Evolutionary conservation across 2,888 invertebrate genomes (phyloP).

Genomic region (Thalpophila matura): DNA sequence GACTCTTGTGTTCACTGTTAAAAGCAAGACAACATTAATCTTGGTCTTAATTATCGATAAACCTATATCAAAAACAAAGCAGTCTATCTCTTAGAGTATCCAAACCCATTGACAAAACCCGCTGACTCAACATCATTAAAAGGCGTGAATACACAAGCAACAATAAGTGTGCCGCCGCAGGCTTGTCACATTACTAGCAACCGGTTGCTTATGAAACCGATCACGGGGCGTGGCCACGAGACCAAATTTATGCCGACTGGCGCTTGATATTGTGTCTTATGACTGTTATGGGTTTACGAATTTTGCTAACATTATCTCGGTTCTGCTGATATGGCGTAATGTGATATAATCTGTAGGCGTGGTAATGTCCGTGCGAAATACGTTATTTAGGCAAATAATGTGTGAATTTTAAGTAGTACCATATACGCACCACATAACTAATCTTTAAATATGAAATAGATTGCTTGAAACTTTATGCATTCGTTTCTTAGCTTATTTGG

Average conservation of each 20-base stretch:
- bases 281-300: slow-evolving; percentile 34
- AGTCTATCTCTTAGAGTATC: background rate
- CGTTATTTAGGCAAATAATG: no score
- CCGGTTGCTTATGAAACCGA: slow-evolving; percentile 60
- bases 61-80: background rate
- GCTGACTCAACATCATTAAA: slow-evolving; percentile 40
- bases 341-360: slow-evolving; percentile 48
- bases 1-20: no score
- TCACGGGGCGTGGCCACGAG: slow-evolving; percentile 53
- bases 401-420: no score
- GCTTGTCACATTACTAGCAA: slow-evolving; percentile 49
- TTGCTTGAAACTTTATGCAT: no score
- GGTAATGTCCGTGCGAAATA: slow-evolving; percentile 25
- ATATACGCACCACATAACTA: no score
- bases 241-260: slow-evolving; percentile 40
- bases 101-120: slow-evolving; percentile 9
- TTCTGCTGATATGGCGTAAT: slow-evolving; percentile 20
- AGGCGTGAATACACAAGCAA: slow-evolving; percentile 44
- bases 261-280: slow-evolving; percentile 43
- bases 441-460: no score
- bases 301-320: slow-evolving; percentile 21
- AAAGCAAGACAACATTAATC: no score
- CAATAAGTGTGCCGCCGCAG: slow-evolving; percentile 43
- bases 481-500: no score
- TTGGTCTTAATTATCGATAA: no score